Evolutionary conservation across 1,140 invertebrate species (phyloP).

Genomic region (Triops cancriformis): DNA sequence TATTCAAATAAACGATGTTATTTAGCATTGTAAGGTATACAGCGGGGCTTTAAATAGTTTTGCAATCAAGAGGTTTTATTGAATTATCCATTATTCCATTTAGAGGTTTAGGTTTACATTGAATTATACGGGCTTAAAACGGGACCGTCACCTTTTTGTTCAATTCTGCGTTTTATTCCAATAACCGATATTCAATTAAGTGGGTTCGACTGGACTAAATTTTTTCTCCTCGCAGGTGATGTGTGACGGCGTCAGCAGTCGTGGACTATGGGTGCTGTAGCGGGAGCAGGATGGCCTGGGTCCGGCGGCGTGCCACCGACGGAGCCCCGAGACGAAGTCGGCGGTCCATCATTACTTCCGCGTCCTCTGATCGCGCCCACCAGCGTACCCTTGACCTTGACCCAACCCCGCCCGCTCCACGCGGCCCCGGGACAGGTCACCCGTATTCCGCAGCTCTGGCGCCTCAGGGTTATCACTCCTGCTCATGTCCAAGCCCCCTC

Average conservation of each 20-base stretch:
- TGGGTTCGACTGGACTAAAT: no score
- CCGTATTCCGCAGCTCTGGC: background rate
- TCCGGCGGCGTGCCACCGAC: constrained; percentile 11
- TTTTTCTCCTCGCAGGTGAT: background rate
- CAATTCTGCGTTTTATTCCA: no score
- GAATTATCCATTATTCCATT: no score
- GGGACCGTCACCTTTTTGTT: no score
- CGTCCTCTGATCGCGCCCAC: background rate
- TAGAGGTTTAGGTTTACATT: no score
- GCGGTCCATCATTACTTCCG: background rate
- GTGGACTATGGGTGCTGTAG: constrained; percentile 8
- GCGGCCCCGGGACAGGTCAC: constrained; percentile 6
- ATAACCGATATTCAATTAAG: no score
- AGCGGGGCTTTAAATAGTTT: no score
- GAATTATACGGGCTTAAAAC: no score
- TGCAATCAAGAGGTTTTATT: no score
- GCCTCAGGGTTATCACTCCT: constrained; percentile 4
- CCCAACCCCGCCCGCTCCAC: background rate
- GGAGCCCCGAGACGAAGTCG: constrained; percentile 7
- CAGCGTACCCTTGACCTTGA: background rate
- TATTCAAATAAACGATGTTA: no score
- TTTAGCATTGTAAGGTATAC: no score
- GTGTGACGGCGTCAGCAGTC: background rate
- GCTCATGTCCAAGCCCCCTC: background rate
- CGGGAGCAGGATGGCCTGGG: constrained; percentile 6